Conservation (phyloP, 2,797 vertebrate species). For the Chelmon rostratus region DNA sequence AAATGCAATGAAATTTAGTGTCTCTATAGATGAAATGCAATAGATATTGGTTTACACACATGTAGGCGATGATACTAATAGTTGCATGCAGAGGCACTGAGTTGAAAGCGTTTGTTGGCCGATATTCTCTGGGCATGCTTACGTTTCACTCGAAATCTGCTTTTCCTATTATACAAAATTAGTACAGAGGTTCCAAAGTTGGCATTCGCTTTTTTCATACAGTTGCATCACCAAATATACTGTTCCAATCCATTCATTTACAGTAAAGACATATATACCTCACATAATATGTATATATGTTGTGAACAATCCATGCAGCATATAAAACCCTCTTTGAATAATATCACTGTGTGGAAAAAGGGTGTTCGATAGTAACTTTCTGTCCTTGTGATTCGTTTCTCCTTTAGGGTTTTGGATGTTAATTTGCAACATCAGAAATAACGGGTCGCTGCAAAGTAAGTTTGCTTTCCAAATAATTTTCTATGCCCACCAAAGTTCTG, state of each 20-base stretch:
- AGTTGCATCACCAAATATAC: constrained; percentile 70
- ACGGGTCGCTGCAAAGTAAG: constrained; percentile 26
- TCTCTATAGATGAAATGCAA: constrained; percentile 56
- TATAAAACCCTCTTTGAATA: constrained; percentile 64
- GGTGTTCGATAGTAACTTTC: constrained; percentile 34
- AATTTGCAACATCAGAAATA: constrained; percentile 36
- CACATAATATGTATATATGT: constrained; percentile 68
- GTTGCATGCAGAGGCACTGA: constrained; percentile 87
- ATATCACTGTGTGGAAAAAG: constrained; percentile 31
- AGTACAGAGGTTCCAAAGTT: constrained; percentile 68
- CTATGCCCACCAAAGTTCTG: constrained; percentile 16
- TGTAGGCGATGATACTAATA: constrained; percentile 69
- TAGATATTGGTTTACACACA: constrained; percentile 79
- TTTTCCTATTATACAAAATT: constrained; percentile 67
- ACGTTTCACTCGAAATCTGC: constrained; percentile 66
- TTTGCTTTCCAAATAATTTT: constrained; percentile 31
- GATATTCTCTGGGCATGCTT: constrained; percentile 78
- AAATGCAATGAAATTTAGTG: constrained; percentile 26
- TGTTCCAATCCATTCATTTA: constrained; percentile 67
- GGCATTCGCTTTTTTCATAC: constrained; percentile 72
- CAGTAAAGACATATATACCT: constrained; percentile 72
- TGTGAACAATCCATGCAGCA: constrained; percentile 82
- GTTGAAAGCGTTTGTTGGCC: constrained; percentile 76
- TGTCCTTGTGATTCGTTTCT: constrained; percentile 16
- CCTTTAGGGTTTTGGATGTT: constrained; percentile 27